Base-by-base conservation (phyloP, 2,888 invertebrate genomes). In the Carabus problematicus region DNA sequence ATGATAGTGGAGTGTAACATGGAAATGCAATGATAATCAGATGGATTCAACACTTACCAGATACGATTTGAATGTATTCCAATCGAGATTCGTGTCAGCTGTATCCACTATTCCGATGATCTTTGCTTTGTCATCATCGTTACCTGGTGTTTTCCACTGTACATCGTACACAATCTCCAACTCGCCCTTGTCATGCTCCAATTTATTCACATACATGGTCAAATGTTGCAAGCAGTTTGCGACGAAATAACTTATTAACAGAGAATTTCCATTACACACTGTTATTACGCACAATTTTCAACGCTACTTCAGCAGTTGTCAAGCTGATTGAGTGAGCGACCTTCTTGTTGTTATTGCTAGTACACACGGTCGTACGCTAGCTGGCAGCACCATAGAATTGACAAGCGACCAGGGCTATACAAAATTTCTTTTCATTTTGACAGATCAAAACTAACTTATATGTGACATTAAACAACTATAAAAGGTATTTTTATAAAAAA, bases 81-180 rank as follows among this genome's bases (percentile, higher is more conserved):
- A 82, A 75, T 80, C 80, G 56, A 81, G 72, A 54, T 82, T 82
- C 11, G 81, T 80, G 42, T 81, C 77, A 3, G 82, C 80, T 45
- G 81, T 79, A 74, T 83, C 83, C 72, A 80, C 80, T 75, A 83
- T 79, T 64, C 82, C 82, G 47, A 83, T 80, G 59, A 79, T 76
- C 71, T 81, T 78, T 71, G 79, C 80, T 71, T 77, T 77, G 70
- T 79, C 78, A 72, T 79, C 79, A 67, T 75, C 78, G 69, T 76
- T 77, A 72, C 79, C 77, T 63, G 76, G 75, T 39, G 79, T 74
- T 74, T 80, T 81, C 82, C 82, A 83, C 69, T 80, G 78, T 62
- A 83, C 74, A 75, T 79, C 81, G 77, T 79, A 83, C n/a, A 82
- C 76, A 12, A 83, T 79, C 75, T 82, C 81, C 72, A 81, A 64